Evolutionary conservation across 2,888 invertebrate species (phyloP).

Genomic region (Thymelicus sylvestris): DNA sequence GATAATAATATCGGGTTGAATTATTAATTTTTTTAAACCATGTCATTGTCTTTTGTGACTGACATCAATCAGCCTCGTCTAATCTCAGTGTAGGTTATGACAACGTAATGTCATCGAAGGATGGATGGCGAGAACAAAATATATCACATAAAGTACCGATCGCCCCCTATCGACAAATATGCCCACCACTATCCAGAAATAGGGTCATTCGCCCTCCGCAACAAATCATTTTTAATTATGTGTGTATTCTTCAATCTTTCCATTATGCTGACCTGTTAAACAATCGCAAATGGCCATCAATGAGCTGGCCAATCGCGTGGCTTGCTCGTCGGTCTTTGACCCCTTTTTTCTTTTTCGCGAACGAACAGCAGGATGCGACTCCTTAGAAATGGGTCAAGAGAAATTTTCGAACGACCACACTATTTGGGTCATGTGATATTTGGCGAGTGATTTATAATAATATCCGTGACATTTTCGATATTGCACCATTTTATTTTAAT

Average conservation of each 20-base stretch:
- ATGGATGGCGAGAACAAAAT: too few relatives aligned
- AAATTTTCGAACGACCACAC: conserved; percentile 54
- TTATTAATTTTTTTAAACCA: too few relatives aligned
- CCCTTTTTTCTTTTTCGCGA: conserved; percentile 60
- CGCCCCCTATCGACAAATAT: conserved; percentile 40
- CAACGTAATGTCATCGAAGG: too few relatives aligned
- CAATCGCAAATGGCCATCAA: conserved; percentile 59
- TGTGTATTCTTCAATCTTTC: conserved; percentile 76
- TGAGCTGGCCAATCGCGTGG: conserved; percentile 50
- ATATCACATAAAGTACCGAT: not conserved
- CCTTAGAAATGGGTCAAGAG: conserved; percentile 73
- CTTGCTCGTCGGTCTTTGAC: conserved; percentile 58
- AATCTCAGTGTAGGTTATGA: too few relatives aligned
- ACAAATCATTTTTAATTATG: conserved; percentile 83
- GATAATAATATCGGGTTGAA: too few relatives aligned
- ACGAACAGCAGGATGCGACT: conserved; percentile 55
- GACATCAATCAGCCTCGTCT: too few relatives aligned
- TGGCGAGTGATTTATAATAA: conserved; percentile 53
- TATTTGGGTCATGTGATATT: conserved; percentile 71
- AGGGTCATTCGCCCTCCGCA: conserved; percentile 78
- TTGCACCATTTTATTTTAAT: conserved; percentile 2
- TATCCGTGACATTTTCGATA: conserved; percentile 13
- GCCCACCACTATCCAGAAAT: conserved; percentile 65
- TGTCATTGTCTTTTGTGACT: not conserved
- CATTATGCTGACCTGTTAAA: conserved; percentile 64